Percentiles rank a stretch among this genome's conserved stretches.
phyloP scores from a whole-genome alignment of 2,888 invertebrate species.

The Melanostoma scalare region DNA sequence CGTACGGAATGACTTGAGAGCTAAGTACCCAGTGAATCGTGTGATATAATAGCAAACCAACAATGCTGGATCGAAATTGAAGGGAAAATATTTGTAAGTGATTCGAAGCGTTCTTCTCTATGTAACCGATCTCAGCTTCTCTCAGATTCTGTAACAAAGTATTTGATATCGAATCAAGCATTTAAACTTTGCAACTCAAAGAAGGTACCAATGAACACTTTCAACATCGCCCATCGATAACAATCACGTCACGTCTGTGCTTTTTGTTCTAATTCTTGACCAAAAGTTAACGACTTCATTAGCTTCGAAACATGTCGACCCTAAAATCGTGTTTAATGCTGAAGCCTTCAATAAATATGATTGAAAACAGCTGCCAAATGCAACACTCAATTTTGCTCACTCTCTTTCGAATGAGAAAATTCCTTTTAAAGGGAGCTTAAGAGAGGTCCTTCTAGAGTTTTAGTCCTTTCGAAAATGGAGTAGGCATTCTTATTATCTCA shows the following conservation, averaged over 20 bases:
- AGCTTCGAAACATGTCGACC: constrained; percentile 5
- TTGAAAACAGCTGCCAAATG: constrained; percentile 14
- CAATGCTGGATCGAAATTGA: no score
- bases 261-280: neutral
- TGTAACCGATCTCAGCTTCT: no score
- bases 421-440: constrained; percentile 58
- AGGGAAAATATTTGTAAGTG: no score
- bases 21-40: no score
- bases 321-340: neutral
- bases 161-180: no score
- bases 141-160: no score
- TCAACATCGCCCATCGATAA: neutral
- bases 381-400: neutral
- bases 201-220: no score
- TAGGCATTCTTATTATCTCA: neutral
- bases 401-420: constrained; percentile 4
- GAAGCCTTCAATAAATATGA: neutral
- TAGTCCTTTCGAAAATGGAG: constrained; percentile 56
- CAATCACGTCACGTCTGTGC: neutral
- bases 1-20: no score
- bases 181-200: no score
- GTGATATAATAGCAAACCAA: no score
- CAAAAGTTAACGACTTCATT: neutral
- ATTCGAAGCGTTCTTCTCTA: no score
- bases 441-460: constrained; percentile 25